phyloP scores from a whole-genome alignment of 30 jellyfish, hydroid and myxozoan genomes.

The Hydractinia echinata region DNA sequence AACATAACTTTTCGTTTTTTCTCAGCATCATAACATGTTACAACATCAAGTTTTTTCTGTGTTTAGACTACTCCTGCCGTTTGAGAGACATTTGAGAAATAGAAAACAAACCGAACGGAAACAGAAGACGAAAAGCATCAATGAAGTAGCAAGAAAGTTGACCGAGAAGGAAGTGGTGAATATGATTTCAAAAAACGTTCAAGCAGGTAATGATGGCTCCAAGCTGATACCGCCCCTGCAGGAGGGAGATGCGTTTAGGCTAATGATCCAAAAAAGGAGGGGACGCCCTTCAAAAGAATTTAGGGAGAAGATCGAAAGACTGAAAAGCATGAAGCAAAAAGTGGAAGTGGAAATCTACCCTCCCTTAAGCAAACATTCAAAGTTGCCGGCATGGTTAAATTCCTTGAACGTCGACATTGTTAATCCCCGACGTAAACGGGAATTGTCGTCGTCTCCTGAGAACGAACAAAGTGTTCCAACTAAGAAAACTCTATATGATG shows the following conservation, averaged over 20 bases:
- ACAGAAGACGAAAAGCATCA: too few relatives aligned
- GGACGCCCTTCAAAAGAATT: slow-evolving; percentile 11
- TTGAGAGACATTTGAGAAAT: slow-evolving; percentile 2
- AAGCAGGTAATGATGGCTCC: background rate
- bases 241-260: background rate
- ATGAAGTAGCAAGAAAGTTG: too few relatives aligned
- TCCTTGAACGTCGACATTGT: slow-evolving; percentile 2
- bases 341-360: slow-evolving; percentile 13
- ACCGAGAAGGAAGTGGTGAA: too few relatives aligned
- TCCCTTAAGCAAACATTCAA: background rate
- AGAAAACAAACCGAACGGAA: background rate
- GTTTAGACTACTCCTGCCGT: background rate
- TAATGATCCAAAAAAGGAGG: background rate
- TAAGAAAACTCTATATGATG: background rate
- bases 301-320: background rate
- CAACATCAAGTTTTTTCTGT: background rate
- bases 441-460: background rate
- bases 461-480: background rate
- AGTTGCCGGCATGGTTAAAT: slow-evolving; percentile 14
- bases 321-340: background rate
- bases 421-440: slow-evolving; percentile 12
- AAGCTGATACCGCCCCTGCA: background rate
- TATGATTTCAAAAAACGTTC: background rate
- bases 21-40: background rate
- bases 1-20: too few relatives aligned